These are phyloP conservation scores for Zygaena filipendulae DNA, from an alignment of 2,888 invertebrate genomes.

Conservation along the genomic window DNA sequence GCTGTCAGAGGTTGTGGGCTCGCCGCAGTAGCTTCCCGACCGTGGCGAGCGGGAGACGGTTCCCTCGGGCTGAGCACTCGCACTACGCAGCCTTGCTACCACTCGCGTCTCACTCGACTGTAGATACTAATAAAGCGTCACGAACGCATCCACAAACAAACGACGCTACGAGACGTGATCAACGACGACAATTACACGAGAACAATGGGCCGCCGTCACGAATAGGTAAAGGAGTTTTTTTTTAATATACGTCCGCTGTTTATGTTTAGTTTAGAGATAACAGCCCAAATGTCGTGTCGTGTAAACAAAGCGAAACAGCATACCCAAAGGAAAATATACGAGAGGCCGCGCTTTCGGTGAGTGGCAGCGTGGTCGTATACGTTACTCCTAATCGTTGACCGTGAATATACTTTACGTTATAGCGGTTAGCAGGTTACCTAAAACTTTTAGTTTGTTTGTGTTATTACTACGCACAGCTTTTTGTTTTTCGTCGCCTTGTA, in stretches of 20 bases:
- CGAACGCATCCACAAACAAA: too few species aligned
- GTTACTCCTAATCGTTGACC: slow-evolving; percentile 6
- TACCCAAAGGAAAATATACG: slow-evolving; percentile 4
- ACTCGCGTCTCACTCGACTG: slow-evolving; percentile 8
- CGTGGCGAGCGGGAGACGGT: slow-evolving; percentile 16
- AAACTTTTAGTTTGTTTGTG: slow-evolving; percentile 20
- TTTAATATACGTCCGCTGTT: slow-evolving; percentile 26
- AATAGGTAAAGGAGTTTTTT: slow-evolving; percentile 34
- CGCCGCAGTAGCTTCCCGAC: slow-evolving; percentile 17
- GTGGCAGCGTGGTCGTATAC: slow-evolving; percentile 6
- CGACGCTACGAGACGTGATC: too few species aligned
- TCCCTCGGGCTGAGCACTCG: slow-evolving; percentile 12
- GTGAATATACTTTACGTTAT: slow-evolving; percentile 16
- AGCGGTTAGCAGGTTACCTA: slow-evolving; percentile 13
- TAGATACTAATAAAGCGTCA: slow-evolving; percentile 5
- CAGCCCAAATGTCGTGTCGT: not conserved
- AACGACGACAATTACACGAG: slow-evolving; percentile 29
- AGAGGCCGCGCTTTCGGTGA: slow-evolving; percentile 9
- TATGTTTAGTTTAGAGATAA: slow-evolving; percentile 16
- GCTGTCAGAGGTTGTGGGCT: too few species aligned
- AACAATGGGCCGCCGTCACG: slow-evolving; percentile 51
- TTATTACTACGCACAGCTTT: slow-evolving; percentile 1
- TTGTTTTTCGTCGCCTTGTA: slow-evolving; percentile 2
- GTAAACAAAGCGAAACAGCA: not conserved
- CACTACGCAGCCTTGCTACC: slow-evolving; percentile 18